These are phyloP conservation scores for Ectobius pallidus DNA, from an alignment of 2,888 invertebrate genomes.

Conservation along the genomic window DNA sequence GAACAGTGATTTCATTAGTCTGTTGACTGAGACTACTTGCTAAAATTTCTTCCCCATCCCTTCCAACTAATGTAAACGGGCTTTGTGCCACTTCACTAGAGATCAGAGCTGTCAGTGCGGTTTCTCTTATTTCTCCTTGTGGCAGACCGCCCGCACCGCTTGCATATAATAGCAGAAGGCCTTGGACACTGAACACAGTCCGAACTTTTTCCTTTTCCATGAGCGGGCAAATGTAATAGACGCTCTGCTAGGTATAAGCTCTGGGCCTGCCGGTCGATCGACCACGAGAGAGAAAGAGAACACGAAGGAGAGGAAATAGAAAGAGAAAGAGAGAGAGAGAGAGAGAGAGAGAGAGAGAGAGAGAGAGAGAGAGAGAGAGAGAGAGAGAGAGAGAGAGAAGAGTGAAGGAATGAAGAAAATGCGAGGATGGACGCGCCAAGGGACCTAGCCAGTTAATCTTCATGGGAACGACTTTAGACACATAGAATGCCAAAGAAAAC, in stretches of 20 bases:
- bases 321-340: background rate
- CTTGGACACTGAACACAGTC: too few species aligned
- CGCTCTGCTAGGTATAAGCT: background rate
- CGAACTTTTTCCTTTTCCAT: background rate
- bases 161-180: too few species aligned
- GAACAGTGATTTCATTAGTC: too few species aligned
- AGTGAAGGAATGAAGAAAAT: background rate
- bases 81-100: too few species aligned
- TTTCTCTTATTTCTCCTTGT: too few species aligned
- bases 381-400: background rate
- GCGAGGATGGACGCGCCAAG: background rate
- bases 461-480: conserved; percentile 1
- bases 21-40: too few species aligned
- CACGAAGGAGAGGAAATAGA: too few species aligned
- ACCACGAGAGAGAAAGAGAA: background rate
- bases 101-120: too few species aligned
- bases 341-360: background rate
- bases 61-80: too few species aligned
- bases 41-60: too few species aligned
- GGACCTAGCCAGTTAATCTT: background rate
- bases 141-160: too few species aligned
- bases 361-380: background rate
- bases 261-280: background rate
- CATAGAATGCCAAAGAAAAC: background rate
- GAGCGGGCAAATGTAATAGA: background rate